These are phyloP conservation scores for Corythoichthys intestinalis DNA, from an alignment of 2,113 vertebrate genomes.

Conservation along the genomic window DNA sequence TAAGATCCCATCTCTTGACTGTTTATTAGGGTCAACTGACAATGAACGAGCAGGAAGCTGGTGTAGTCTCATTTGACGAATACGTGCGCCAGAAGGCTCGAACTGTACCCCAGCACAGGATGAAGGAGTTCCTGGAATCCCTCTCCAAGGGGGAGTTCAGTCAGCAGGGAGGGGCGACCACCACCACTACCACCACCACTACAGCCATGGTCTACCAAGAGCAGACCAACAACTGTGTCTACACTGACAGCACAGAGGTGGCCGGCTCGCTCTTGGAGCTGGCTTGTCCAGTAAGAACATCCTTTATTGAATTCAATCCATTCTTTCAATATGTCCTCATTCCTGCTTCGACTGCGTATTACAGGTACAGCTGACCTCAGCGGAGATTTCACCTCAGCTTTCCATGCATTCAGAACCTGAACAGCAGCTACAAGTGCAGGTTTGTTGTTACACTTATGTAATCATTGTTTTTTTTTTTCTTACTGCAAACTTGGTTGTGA, in stretches of 20 bases:
- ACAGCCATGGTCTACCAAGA: slow-evolving; percentile 96
- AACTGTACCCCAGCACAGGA: slow-evolving; percentile 95
- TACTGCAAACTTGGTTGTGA: background rate
- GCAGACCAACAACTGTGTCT: slow-evolving; percentile 90
- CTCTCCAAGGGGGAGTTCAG: slow-evolving; percentile 92
- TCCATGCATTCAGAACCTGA: slow-evolving; percentile 85
- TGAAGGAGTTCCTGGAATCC: slow-evolving; percentile 99
- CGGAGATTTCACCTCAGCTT: slow-evolving; percentile 90
- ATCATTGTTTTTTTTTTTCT: background rate
- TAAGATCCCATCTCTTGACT: background rate
- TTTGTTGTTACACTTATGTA: slow-evolving; percentile 14
- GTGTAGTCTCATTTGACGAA: slow-evolving; percentile 97
- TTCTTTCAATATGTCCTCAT: background rate
- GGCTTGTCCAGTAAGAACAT: slow-evolving; percentile 86
- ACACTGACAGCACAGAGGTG: slow-evolving; percentile 98
- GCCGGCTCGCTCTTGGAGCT: slow-evolving; percentile 97
- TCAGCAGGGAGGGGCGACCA: slow-evolving; percentile 78
- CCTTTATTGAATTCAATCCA: background rate
- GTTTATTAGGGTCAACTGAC: slow-evolving; percentile 41
- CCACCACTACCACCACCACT: slow-evolving; percentile 47
- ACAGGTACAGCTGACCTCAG: slow-evolving; percentile 75
- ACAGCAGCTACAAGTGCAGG: slow-evolving; percentile 92
- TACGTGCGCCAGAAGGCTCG: slow-evolving; percentile 97
- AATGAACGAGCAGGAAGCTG: slow-evolving; percentile 99
- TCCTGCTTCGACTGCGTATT: slow-evolving; percentile 13